These are phyloP conservation scores for Poliocrania exsul DNA, from an alignment of 2,797 vertebrate species.

Conservation along the genomic window DNA sequence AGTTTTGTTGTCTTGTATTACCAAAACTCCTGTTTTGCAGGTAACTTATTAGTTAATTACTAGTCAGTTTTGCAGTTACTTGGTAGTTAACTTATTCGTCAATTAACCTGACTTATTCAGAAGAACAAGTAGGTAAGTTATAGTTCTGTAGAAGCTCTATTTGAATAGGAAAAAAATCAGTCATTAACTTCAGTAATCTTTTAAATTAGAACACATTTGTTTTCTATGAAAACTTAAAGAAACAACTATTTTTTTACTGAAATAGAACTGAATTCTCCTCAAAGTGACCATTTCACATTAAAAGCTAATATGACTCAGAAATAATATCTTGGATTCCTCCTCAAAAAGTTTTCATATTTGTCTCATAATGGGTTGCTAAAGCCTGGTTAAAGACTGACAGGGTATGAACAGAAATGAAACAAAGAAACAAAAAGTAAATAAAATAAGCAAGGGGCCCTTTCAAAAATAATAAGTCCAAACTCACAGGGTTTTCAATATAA, in stretches of 20 bases:
- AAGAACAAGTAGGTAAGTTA: not conserved
- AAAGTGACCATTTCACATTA: not conserved
- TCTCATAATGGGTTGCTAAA: not conserved
- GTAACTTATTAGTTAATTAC: not conserved
- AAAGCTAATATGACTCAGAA: not conserved
- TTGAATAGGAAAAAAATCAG: not conserved
- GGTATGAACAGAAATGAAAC: not conserved
- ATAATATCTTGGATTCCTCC: not conserved
- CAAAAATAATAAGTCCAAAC: not conserved
- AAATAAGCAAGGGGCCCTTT: not conserved
- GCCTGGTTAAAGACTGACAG: not conserved
- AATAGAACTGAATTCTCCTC: not conserved
- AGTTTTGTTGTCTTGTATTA: not conserved
- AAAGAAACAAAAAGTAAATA: not conserved
- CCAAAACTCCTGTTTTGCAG: not conserved
- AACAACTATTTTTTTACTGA: not conserved
- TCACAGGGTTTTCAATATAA: conserved; percentile 3
- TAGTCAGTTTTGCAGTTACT: too few species aligned
- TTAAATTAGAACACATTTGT: not conserved
- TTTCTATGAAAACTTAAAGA: not conserved
- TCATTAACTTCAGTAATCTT: not conserved
- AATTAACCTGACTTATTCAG: not conserved
- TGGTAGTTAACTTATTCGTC: too few species aligned
- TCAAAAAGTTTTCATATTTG: not conserved
- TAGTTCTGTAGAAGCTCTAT: not conserved